Evolutionary conservation across 64 coral and sea anemone genomes (phyloP), one percentile per base, ranked within the genome.

Genomic region (Actinia tenebrosa): DNA sequence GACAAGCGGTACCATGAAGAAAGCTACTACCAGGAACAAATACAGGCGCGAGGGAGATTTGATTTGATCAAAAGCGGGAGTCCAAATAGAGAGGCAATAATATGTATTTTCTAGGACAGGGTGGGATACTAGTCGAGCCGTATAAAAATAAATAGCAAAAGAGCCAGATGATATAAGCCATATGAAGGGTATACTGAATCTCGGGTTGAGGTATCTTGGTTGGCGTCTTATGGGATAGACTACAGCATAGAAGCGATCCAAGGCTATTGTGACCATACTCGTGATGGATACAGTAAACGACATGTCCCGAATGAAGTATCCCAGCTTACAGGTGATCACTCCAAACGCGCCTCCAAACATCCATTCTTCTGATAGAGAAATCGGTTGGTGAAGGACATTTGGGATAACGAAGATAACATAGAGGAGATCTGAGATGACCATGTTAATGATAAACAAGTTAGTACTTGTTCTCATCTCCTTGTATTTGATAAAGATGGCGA

Each of bases 341-440:
- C 89, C 90, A 6, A 82, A 20, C 15, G 87, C 16, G 18, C 94
- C 88, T 25, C 83, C 53, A 13, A 93, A 17, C n/a, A 77, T 52
- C 56, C 78, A 95, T 43, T 71, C 75, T 7, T 5, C 20, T 8
- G 83, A 92, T 0, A 52, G 44, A n/a, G 64, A n/a, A 17, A 83
- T 77, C 16, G 55, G 25, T 19, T 43, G 13, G 11, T 86, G 10
- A 10, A 96, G 58, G 9, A 77, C n/a, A 3, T 80, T 66, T 50
- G 94, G 91, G 19, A 90, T 72, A 5, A 87, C 55, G 54, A 95
- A 80, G 1, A 92, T 60, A 0, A 71, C 77, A 4, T 79, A 81
- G 17, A 92, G 25, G 19, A 95, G 16, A 59, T 92, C 94, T 11
- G 94, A 95, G 2, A 88, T 89, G 6, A 90, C 94, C 94, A 95